phyloP scores from a whole-genome alignment of 2,113 vertebrate species.

The Cervus canadensis region DNA sequence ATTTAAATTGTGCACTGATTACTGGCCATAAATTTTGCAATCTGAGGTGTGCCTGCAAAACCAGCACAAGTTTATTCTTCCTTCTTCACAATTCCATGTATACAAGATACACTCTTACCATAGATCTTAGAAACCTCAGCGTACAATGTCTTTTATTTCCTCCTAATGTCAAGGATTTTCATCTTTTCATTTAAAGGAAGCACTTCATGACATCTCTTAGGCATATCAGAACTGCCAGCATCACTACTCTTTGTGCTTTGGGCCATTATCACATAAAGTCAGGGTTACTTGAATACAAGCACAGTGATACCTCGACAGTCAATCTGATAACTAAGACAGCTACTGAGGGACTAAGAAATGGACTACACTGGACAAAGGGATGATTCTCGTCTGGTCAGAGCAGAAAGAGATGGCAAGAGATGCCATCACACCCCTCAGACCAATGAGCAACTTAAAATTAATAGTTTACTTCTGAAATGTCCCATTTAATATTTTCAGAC shows the following conservation, averaged over 20 bases:
- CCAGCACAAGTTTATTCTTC: neutral
- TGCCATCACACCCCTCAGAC: neutral
- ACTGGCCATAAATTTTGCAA: neutral
- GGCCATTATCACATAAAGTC: neutral
- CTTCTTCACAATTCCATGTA: neutral
- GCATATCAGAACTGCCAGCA: neutral
- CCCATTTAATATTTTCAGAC: neutral
- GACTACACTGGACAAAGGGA: neutral
- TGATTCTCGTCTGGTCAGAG: fast-evolving
- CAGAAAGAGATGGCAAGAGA: neutral
- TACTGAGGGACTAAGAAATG: neutral
- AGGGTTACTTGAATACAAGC: neutral
- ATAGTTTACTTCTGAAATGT: neutral
- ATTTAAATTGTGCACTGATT: neutral
- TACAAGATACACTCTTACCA: neutral
- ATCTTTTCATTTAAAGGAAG: neutral
- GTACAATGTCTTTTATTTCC: neutral
- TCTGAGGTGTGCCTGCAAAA: neutral
- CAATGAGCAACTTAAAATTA: neutral
- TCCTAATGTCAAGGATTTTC: neutral
- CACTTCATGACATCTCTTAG: neutral
- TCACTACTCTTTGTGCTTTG: neutral
- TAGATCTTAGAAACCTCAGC: neutral
- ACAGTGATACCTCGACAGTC: neutral
- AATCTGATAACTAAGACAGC: neutral